Evolutionary conservation across 1,140 invertebrate genomes (phyloP), one percentile per base, ranked within the genome.

Genomic region (Triops cancriformis): DNA sequence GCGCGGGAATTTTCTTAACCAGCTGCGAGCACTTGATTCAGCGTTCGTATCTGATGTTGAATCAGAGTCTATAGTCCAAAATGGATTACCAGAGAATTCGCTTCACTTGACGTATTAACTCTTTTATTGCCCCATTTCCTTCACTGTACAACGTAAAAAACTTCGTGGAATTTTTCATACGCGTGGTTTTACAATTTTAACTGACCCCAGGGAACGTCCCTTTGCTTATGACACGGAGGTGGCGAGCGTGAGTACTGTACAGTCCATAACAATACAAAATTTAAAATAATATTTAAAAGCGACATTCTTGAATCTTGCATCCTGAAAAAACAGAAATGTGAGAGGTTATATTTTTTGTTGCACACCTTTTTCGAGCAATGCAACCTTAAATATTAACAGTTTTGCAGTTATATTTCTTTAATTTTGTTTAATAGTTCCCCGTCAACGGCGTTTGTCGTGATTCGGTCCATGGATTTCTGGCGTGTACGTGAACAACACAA

Each of bases 401-500:
- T 5, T 14, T 64, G 9, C 10, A 14, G 18, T 0, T 23, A 23
- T 18, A 23, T 6, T 12, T n/a, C 23, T 64, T 10, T 23, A 23
- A 0, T 3, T 64, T 64, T 64, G 0, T 23, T 64, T 18, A n/a
- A 6, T 3, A n/a, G 14, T 11, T 64, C 18, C n/a, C 18, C 18
- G 51, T 75, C 31, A 42, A 37, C 31, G 74, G 9, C 42, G 26
- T 11, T 43, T 76, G 1, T 43, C 18, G 42, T 76, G 75, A 18
- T 76, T 76, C 26, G 77, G 31, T 82, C 82, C 86, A 81, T 90
- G 89, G 26, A 88, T 86, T 81, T 91, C 90, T 77, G 90, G 90
- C 78, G 89, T 88, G 80, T 91, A 90, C 4, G 89, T 90, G 73
- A 91, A 85, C 43, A 92, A 84, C 12, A 92, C 89, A 72, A 92